phyloP scores from a whole-genome alignment of 2,888 invertebrate species.

The Drosophila subquinaria region DNA sequence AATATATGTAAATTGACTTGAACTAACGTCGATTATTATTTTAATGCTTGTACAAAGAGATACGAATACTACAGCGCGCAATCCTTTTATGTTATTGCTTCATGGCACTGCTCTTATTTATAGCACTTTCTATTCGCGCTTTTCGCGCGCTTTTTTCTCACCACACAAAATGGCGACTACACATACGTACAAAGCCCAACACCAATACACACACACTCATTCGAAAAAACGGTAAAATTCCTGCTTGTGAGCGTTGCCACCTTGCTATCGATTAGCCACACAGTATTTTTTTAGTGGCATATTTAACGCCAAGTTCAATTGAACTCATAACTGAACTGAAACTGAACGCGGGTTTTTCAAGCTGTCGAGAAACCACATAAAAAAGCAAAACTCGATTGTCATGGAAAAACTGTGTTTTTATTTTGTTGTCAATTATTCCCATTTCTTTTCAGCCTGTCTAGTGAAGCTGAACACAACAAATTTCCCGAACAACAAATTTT shows the following conservation, averaged over 20 bases:
- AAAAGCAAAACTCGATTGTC: not conserved
- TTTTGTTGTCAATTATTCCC: conserved; percentile 1
- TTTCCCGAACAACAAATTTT: conserved; percentile 4
- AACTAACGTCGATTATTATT: not conserved
- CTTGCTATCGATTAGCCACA: too few relatives aligned
- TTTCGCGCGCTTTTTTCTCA: conserved; percentile 23
- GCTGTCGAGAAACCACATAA: not conserved
- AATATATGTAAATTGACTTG: not conserved
- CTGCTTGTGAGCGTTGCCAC: conserved; percentile 27
- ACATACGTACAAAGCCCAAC: too few relatives aligned
- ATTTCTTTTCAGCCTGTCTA: conserved; percentile 15
- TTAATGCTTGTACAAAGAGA: not conserved
- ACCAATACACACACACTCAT: not conserved
- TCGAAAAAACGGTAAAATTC: conserved; percentile 37
- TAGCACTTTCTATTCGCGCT: not conserved
- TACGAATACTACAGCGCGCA: not conserved
- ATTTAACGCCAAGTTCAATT: not conserved
- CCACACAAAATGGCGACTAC: conserved; percentile 12
- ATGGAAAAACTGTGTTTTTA: not conserved
- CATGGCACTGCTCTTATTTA: conserved; percentile 8
- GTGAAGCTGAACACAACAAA: conserved; percentile 5
- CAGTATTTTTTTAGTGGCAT: conserved; percentile 1
- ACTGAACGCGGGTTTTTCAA: not conserved
- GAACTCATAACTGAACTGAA: not conserved
- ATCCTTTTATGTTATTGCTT: too few relatives aligned